Conservation (phyloP, 2,888 invertebrate species). For the Tromatobia lineatoria region DNA sequence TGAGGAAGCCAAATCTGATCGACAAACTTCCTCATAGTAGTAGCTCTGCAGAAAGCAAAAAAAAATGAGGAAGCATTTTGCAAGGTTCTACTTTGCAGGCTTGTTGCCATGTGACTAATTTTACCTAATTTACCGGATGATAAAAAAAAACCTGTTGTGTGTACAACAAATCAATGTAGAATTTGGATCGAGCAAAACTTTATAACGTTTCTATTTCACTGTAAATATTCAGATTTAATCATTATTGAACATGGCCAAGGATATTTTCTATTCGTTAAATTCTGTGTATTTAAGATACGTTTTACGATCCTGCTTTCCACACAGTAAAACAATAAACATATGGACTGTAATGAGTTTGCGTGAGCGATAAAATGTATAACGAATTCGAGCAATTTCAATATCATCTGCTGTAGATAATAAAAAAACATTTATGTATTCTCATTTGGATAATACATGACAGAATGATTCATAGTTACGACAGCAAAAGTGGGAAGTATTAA, state of each 20-base stretch:
- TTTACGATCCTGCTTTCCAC: not conserved
- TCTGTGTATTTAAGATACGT: not conserved
- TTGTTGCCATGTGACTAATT: too few species aligned
- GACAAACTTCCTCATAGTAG: too few species aligned
- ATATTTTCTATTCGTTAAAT: not conserved
- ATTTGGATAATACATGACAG: not conserved
- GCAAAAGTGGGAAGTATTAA: not conserved
- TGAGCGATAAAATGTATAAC: slow-evolving; percentile 6
- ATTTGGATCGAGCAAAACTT: not conserved
- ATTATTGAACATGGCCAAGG: not conserved
- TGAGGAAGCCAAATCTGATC: too few species aligned
- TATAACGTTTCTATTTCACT: not conserved
- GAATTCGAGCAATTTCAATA: slow-evolving; percentile 34
- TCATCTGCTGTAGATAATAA: not conserved
- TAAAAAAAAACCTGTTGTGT: not conserved
- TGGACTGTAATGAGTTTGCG: slow-evolving; percentile 28
- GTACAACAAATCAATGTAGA: not conserved
- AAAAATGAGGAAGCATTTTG: too few species aligned
- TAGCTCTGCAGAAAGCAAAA: too few species aligned
- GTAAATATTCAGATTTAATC: too few species aligned
- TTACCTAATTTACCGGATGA: too few species aligned
- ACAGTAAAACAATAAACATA: not conserved
- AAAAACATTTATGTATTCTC: not conserved
- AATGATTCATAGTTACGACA: not conserved
- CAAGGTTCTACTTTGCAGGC: too few species aligned